Conservation (phyloP, 2,113 vertebrate species). For the Hemiscyllium ocellatum region DNA sequence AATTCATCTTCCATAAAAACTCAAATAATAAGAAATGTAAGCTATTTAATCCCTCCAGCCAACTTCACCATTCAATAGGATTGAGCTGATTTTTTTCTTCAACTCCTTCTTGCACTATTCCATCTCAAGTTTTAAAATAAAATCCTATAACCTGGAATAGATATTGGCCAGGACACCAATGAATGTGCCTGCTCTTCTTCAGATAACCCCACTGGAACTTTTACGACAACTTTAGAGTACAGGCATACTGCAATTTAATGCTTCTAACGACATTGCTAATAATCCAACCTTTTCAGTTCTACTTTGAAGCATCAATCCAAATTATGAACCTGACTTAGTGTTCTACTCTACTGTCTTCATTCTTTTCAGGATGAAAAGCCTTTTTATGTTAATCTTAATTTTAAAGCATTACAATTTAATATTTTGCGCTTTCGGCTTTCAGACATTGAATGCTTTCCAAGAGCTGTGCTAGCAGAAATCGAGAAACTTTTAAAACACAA, state of each 20-base stretch:
- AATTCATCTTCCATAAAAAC: no score
- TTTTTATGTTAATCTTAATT: not conserved
- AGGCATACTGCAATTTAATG: not conserved
- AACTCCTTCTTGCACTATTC: no score
- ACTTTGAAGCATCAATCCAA: not conserved
- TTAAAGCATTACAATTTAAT: not conserved
- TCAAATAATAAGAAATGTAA: no score
- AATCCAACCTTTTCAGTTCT: not conserved
- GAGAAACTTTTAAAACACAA: not conserved
- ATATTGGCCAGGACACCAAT: not conserved
- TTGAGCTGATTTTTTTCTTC: no score
- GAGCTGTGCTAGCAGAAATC: not conserved
- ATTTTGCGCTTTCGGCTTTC: not conserved
- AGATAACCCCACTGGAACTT: not conserved
- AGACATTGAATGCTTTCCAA: not conserved
- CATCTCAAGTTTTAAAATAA: no score
- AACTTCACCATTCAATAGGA: no score
- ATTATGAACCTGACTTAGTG: not conserved
- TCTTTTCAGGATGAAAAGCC: not conserved
- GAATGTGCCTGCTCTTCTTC: not conserved
- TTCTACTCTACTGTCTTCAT: not conserved
- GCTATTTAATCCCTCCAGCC: no score
- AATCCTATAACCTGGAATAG: not conserved
- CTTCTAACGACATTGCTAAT: not conserved
- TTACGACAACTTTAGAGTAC: not conserved